These are phyloP conservation scores for Tipula helvola DNA, from an alignment of 2,888 invertebrate genomes.

Conservation along the genomic window DNA sequence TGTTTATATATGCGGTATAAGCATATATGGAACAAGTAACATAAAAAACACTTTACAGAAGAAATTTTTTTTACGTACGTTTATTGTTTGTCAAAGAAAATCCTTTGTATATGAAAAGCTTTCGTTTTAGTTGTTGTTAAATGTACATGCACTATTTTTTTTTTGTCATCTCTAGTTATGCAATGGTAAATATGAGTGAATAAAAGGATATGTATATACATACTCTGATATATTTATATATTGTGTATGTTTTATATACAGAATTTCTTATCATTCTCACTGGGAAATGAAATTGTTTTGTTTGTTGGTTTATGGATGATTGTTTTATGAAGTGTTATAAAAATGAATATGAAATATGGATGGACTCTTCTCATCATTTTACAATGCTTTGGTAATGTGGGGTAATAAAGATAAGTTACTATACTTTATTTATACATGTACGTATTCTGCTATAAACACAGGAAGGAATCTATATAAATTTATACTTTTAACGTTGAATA, in stretches of 20 bases:
- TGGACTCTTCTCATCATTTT: not conserved
- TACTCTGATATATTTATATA: too few species aligned
- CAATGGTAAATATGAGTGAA: not conserved
- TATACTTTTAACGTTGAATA: not conserved
- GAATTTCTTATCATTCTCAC: not conserved
- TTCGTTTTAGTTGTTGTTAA: not conserved
- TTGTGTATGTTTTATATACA: not conserved
- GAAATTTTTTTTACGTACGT: not conserved
- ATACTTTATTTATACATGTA: not conserved
- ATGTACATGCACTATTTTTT: not conserved
- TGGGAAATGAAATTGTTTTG: not conserved
- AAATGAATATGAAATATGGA: not conserved
- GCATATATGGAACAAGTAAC: not conserved
- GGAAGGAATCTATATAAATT: not conserved
- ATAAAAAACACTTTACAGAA: not conserved
- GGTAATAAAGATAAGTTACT: not conserved
- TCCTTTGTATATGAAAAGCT: not conserved
- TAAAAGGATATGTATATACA: not conserved
- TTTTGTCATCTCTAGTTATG: not conserved
- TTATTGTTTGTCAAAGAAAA: not conserved
- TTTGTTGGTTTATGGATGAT: not conserved
- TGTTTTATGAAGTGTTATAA: not conserved
- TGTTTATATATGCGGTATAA: not conserved
- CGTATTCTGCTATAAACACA: not conserved
- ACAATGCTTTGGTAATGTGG: not conserved